Conservation (phyloP, 2,113 vertebrate species). For the Sturnira hondurensis region DNA sequence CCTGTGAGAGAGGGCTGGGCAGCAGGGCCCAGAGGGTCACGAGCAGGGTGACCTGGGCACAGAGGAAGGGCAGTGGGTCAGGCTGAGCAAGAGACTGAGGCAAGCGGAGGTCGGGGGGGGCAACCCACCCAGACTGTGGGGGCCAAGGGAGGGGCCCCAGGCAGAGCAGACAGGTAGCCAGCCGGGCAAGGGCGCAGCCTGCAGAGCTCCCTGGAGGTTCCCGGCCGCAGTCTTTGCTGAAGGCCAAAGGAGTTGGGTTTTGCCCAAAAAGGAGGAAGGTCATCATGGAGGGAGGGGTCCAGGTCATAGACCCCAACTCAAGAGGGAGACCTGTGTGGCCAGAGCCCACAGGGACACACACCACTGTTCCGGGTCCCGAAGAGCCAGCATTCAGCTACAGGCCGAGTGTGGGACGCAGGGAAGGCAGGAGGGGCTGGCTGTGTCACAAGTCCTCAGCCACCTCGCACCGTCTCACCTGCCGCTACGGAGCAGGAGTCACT, state of each 20-base stretch:
- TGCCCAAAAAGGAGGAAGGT: background rate
- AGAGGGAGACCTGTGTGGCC: constrained; percentile 56
- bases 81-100: background rate
- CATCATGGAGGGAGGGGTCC: background rate
- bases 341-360: background rate
- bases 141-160: background rate
- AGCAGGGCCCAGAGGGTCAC: background rate
- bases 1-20: background rate
- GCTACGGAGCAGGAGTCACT: background rate
- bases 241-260: background rate
- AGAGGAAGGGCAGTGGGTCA: background rate
- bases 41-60: background rate
- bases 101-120: background rate
- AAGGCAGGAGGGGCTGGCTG: background rate
- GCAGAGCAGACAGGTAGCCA: background rate
- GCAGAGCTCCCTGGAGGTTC: constrained; percentile 23
- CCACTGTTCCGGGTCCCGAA: background rate
- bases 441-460: background rate
- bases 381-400: background rate
- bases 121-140: background rate
- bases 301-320: background rate
- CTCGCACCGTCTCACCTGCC: background rate
- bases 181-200: background rate
- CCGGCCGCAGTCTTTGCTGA: background rate
- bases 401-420: background rate